phyloP scores from a whole-genome alignment of 2,113 vertebrate genomes.

The Mungos mungo region DNA sequence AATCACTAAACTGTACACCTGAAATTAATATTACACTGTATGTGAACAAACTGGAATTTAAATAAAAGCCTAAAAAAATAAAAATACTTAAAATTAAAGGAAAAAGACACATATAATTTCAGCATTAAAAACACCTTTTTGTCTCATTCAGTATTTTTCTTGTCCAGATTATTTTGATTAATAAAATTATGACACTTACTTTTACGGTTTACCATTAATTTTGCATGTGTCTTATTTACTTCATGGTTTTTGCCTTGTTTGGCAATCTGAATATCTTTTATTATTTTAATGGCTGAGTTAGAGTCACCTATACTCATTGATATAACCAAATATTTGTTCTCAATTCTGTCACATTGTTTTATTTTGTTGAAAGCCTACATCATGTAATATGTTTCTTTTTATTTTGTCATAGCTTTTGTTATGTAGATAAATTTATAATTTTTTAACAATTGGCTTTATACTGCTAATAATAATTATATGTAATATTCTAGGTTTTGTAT shows the following conservation, averaged over 20 bases:
- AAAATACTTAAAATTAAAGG: background rate
- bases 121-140: background rate
- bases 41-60: background rate
- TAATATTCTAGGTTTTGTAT: background rate
- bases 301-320: background rate
- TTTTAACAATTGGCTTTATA: background rate
- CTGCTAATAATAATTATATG: background rate
- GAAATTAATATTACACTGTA: background rate
- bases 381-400: background rate
- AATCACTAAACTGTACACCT: no score
- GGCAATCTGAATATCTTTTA: background rate
- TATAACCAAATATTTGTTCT: background rate
- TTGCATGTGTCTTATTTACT: background rate
- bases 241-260: background rate
- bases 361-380: background rate
- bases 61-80: background rate
- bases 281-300: background rate
- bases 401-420: background rate
- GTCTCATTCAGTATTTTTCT: background rate
- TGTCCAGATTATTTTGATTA: background rate
- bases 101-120: background rate
- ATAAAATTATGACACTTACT: background rate
- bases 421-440: background rate
- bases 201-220: background rate
- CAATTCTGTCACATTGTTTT: background rate